A percentile compares a stretch with the other conserved stretches of the same genome.
These are phyloP conservation scores for Pteria penguin DNA, from an alignment of 2,888 invertebrate species.

Conservation along the genomic window DNA sequence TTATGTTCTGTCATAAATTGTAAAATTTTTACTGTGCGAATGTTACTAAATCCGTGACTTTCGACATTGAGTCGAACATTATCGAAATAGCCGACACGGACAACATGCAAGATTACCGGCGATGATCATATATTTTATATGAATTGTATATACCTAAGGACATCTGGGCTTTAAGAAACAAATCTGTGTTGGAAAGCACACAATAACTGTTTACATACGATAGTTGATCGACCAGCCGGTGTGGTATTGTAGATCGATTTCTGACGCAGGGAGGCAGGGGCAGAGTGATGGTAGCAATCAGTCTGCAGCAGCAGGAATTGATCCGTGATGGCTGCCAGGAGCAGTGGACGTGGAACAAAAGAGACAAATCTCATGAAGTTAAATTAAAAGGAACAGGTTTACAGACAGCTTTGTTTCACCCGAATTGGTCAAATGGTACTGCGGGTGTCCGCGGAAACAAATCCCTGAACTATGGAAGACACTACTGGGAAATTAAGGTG, in stretches of 20 bases:
- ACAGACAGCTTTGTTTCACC: slow-evolving; percentile 86
- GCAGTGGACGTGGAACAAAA: slow-evolving; percentile 86
- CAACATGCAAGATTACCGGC: too few relatives aligned
- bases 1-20: too few relatives aligned
- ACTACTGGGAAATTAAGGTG: slow-evolving; percentile 85
- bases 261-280: not conserved
- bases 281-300: slow-evolving; percentile 16
- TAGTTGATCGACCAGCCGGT: not conserved
- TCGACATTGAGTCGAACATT: too few relatives aligned
- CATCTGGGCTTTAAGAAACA: too few relatives aligned
- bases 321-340: slow-evolving; percentile 83
- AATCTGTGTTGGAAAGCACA: too few relatives aligned
- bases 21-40: too few relatives aligned
- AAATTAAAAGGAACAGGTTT: slow-evolving; percentile 81
- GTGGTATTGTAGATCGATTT: slow-evolving; percentile 2
- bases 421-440: slow-evolving; percentile 88
- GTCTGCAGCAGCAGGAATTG: slow-evolving; percentile 29
- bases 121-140: too few relatives aligned
- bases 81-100: too few relatives aligned
- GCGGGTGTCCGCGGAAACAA: slow-evolving; percentile 86
- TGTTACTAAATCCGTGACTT: too few relatives aligned
- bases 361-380: slow-evolving; percentile 83
- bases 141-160: too few relatives aligned
- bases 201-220: not conserved
- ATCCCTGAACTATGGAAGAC: slow-evolving; percentile 83